Evolutionary conservation across 2,797 vertebrate species (phyloP), one percentile per base, ranked within the genome.

Genomic region (Morelia viridis): DNA sequence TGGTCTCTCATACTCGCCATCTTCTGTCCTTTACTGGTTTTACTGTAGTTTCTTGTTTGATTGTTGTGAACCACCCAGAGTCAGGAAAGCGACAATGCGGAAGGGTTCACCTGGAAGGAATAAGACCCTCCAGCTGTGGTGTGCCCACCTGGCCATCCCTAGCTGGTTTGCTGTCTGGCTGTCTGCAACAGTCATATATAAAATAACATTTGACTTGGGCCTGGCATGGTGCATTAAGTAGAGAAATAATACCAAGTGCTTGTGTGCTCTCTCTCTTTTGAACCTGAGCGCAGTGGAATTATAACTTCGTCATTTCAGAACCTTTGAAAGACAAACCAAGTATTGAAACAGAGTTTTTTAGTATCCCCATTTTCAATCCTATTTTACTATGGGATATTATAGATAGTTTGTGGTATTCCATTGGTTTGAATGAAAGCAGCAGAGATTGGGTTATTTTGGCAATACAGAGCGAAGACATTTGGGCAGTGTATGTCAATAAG

Each of bases 381-480:
- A 24, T 85, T 76, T 85, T 76, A 76, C 89, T 50, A 57, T 31
- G 15, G 80, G 41, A 89, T 88, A 65, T 93, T 92, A 93, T 94
- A 94, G 95, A 88, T 95, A 95, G 92, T 71, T 91, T 84, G 89
- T 94, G 94, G 85, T 89, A 10, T 57, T 91, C 7, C 0, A 31
- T 86, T 95, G 93, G 90, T 94, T 89, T 9, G 28, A 50, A 89
- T 85, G 92, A 94, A 90, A 96, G 92, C 94, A 89, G 93, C 92
- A 86, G 95, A 93, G 65, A 87, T 92, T 95, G 92, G 94, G 94
- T 5, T 93, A 87, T 64, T 1, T 94, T 96, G 95, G 94, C 95
- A 95, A 90, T 71, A 85, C 91, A 92, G 92, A 5, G 0, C 0
- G 1, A 1, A 87, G 24, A 96, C 94, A 91, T 96, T 94, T 94